These are phyloP conservation scores for Ictalurus furcatus DNA, from an alignment of 2,113 vertebrate species.

Conservation along the genomic window DNA sequence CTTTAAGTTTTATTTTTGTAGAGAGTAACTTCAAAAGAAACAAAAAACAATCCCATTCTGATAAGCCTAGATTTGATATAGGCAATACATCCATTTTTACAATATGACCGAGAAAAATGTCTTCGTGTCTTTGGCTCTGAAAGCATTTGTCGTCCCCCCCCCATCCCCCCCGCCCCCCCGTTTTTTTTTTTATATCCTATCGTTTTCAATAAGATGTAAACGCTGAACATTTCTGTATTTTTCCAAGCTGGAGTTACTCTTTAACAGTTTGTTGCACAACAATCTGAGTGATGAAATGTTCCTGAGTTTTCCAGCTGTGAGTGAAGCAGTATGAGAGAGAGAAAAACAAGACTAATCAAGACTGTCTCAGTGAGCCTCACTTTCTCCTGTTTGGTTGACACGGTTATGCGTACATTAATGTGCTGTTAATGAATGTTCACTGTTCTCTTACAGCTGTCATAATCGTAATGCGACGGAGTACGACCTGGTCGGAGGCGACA, in stretches of 20 bases:
- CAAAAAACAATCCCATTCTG: neutral
- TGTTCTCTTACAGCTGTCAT: conserved; percentile 75
- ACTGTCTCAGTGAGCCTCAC: neutral
- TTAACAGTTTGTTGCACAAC: neutral
- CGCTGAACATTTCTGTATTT: neutral
- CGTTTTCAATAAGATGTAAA: neutral
- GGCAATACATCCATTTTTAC: neutral
- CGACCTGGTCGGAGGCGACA: conserved; percentile 83
- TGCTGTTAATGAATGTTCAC: neutral
- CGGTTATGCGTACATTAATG: neutral
- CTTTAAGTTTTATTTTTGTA: too few species aligned
- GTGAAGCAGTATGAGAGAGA: neutral
- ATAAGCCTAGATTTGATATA: neutral
- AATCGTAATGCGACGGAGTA: conserved; percentile 68
- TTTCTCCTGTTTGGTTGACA: neutral
- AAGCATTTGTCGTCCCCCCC: too few species aligned
- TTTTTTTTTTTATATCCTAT: neutral
- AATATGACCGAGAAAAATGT: too few species aligned
- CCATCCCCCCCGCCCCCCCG: too few species aligned
- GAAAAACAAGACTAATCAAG: neutral
- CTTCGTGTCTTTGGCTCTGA: too few species aligned
- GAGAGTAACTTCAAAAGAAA: neutral
- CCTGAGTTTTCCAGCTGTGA: neutral
- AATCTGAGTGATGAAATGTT: neutral
- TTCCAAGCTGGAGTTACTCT: neutral